Conservation (phyloP, 2,113 vertebrate genomes). For the Columba livia region DNA sequence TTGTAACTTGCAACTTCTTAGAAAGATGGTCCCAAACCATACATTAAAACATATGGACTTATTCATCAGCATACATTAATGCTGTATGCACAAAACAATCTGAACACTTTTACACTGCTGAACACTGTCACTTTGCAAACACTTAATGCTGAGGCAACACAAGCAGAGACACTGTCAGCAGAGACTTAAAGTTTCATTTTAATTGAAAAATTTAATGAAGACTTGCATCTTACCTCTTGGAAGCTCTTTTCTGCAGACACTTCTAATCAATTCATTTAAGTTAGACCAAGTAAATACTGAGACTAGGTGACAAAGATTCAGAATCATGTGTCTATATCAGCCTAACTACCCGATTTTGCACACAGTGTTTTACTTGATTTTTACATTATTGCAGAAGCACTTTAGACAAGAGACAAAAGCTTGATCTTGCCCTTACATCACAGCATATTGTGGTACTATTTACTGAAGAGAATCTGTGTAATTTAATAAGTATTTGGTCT, state of each 20-base stretch:
- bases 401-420: not conserved
- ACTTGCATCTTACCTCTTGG: not conserved
- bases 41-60: not conserved
- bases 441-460: not conserved
- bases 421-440: not conserved
- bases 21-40: not conserved
- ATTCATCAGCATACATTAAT: not conserved
- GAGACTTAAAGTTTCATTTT: not conserved
- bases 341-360: not conserved
- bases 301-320: not conserved
- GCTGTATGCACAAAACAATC: not conserved
- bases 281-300: not conserved
- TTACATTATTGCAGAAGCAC: not conserved
- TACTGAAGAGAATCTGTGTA: not conserved
- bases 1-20: not conserved
- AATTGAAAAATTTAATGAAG: not conserved
- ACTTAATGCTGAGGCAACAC: not conserved
- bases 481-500: not conserved
- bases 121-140: not conserved
- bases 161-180: not conserved
- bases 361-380: not conserved
- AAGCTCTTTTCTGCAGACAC: not conserved
- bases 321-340: not conserved
- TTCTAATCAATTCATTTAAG: not conserved
- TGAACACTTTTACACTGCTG: not conserved